These are phyloP conservation scores for Turdus rufiventris DNA, from an alignment of 2,113 vertebrate genomes.

Conservation along the genomic window DNA sequence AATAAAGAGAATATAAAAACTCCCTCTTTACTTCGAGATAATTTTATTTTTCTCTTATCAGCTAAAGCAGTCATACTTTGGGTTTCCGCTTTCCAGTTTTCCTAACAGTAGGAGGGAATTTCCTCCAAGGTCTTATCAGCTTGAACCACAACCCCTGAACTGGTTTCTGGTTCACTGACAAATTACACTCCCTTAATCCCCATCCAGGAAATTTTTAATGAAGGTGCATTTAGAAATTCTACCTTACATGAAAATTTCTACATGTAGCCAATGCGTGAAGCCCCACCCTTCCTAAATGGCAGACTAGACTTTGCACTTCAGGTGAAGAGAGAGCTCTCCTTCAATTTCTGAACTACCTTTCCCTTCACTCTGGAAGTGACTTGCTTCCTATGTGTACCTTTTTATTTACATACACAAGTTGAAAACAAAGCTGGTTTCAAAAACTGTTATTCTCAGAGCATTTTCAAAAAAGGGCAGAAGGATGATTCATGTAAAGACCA, in stretches of 20 bases:
- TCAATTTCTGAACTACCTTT: not conserved
- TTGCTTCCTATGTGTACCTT: not conserved
- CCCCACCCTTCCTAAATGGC: not conserved
- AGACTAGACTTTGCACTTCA: not conserved
- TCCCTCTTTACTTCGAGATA: not conserved
- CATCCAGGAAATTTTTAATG: conserved; percentile 18
- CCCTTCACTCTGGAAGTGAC: not conserved
- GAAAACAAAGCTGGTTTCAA: not conserved
- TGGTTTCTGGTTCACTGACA: conserved; percentile 55
- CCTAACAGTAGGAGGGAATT: conserved; percentile 74
- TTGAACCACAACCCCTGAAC: conserved; percentile 69
- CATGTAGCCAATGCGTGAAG: not conserved
- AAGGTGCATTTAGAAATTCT: conserved; percentile 6
- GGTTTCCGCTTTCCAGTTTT: conserved; percentile 69
- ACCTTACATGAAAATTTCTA: not conserved
- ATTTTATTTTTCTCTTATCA: conserved; percentile 66
- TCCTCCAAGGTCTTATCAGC: conserved; percentile 76
- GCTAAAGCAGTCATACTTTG: conserved; percentile 48
- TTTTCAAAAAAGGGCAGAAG: not conserved
- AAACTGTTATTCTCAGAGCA: not conserved
- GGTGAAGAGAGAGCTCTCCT: not conserved
- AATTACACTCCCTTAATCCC: conserved; percentile 53
- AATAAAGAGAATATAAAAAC: not conserved
- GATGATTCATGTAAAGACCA: not conserved
- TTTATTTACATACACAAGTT: not conserved